Percentiles rank a stretch among this genome's conserved stretches.
phyloP scores from a whole-genome alignment of 2,888 invertebrate genomes.

The Lucinisca nassula region DNA sequence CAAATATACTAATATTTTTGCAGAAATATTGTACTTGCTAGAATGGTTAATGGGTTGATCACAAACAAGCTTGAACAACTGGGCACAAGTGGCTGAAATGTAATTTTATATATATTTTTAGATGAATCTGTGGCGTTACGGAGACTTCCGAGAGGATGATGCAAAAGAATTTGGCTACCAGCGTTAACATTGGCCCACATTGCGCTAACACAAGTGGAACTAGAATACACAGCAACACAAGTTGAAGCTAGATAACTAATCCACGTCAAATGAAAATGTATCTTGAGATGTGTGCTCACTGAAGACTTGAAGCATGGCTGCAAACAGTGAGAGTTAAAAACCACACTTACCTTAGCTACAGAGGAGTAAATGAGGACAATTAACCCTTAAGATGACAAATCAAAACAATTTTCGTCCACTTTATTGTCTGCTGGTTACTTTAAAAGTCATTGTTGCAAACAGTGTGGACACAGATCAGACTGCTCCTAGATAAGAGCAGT shows the following conservation, averaged over 20 bases:
- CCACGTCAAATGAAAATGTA: no score
- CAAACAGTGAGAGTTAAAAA: neutral
- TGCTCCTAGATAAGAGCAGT: no score
- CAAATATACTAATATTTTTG: no score
- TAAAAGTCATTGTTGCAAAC: no score
- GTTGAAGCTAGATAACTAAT: constrained; percentile 2
- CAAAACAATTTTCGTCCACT: no score
- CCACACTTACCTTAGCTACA: neutral
- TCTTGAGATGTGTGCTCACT: neutral
- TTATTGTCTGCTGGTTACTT: no score
- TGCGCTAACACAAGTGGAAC: constrained; percentile 75
- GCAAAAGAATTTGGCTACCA: constrained; percentile 92
- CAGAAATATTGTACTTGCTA: no score
- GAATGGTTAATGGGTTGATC: no score
- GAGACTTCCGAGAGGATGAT: constrained; percentile 99
- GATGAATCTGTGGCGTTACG: constrained; percentile 98
- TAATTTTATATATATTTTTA: no score
- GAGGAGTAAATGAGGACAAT: neutral
- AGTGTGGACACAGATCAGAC: no score
- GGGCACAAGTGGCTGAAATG: no score
- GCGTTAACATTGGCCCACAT: constrained; percentile 53
- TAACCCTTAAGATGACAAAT: neutral
- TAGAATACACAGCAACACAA: constrained; percentile 47
- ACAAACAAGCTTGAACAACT: no score
- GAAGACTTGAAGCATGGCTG: neutral